Percentiles rank a stretch among this genome's conserved stretches.
Conservation (phyloP, 1,140 invertebrate genomes). For the Zaprionus capensis region DNA sequence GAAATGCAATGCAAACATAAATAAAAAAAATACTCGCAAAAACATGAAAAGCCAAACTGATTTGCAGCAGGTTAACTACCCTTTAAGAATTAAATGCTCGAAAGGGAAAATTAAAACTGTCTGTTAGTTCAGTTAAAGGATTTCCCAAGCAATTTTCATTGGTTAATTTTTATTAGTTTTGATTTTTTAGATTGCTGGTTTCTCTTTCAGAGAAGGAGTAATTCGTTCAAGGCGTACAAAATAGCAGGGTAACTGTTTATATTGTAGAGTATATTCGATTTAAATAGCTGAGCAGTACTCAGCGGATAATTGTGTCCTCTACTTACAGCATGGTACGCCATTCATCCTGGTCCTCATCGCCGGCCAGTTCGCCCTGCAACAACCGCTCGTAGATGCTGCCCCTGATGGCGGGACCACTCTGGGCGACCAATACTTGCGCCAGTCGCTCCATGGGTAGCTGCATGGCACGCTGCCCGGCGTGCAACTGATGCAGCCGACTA, state of each 20-base stretch:
- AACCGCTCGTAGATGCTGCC: constrained; percentile 55
- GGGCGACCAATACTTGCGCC: constrained; percentile 49
- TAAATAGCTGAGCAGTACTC: constrained; percentile 27
- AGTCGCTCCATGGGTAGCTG: constrained; percentile 65
- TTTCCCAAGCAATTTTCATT: not conserved
- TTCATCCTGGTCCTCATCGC: constrained; percentile 61
- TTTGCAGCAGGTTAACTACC: not conserved
- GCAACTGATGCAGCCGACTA: constrained; percentile 67
- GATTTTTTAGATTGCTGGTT: not conserved
- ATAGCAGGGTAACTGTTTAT: not conserved
- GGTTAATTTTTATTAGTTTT: not conserved
- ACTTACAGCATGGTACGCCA: constrained; percentile 68
- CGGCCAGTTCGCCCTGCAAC: constrained; percentile 55
- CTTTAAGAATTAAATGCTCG: not conserved
- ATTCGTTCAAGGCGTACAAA: not conserved
- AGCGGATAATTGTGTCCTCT: constrained; percentile 34
- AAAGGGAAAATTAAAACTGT: not conserved
- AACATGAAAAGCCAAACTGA: not conserved
- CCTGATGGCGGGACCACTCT: constrained; percentile 40
- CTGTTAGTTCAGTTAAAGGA: not conserved
- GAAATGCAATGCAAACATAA: constrained; percentile 56
- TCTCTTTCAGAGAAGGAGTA: not conserved
- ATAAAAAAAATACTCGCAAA: constrained; percentile 49
- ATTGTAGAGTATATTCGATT: constrained; percentile 29
- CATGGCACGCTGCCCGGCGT: constrained; percentile 55